Evolutionary conservation across 2,113 vertebrate species (phyloP).

Genomic region (Thamnophis sirtalis): DNA sequence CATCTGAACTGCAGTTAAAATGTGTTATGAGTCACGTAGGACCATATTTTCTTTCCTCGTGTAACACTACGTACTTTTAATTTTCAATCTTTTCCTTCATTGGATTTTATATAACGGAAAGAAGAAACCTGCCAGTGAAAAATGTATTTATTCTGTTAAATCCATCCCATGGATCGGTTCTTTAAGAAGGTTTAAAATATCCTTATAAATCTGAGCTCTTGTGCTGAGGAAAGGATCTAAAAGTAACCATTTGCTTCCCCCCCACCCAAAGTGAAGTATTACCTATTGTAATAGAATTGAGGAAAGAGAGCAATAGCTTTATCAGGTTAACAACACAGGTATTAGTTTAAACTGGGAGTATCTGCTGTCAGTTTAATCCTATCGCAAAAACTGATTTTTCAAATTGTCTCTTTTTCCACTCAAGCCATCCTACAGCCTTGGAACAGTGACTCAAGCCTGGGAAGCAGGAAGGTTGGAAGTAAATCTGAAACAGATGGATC

Average conservation of each 20-base stretch:
- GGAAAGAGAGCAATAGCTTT: background rate
- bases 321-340: background rate
- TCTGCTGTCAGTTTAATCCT: background rate
- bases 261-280: background rate
- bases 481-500: constrained; percentile 55
- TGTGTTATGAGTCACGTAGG: background rate
- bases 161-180: background rate
- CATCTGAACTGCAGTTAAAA: background rate
- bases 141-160: constrained; percentile 2
- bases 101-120: background rate
- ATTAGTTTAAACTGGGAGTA: background rate
- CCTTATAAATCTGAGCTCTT: background rate
- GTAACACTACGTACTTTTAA: background rate
- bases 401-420: constrained; percentile 3
- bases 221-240: background rate
- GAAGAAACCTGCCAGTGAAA: background rate
- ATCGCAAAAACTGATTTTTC: background rate
- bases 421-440: constrained; percentile 80
- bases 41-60: background rate
- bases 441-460: constrained; percentile 80
- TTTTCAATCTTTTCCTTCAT: background rate
- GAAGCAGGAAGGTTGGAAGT: constrained; percentile 68
- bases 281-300: background rate
- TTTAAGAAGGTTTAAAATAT: constrained; percentile 15
- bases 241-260: background rate